Conservation (phyloP, 1,140 invertebrate genomes). For the Schlechtendalia chinensis region DNA sequence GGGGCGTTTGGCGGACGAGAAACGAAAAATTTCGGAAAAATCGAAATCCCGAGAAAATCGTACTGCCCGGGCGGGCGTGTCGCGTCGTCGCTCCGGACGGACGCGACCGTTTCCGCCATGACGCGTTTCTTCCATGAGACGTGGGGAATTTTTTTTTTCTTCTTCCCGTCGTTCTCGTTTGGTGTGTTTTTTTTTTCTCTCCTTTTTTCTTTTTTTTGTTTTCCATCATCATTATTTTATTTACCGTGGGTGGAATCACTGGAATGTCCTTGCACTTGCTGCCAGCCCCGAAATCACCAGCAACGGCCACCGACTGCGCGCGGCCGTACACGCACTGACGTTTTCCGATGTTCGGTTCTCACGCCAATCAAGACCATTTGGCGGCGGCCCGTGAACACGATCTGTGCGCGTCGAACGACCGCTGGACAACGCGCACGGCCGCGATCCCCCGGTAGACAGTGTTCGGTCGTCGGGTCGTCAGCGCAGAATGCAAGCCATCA, state of each 20-base stretch:
- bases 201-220: background rate
- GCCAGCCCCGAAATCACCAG: constrained; percentile 40
- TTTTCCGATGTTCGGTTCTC: constrained; percentile 44
- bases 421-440: constrained; percentile 25
- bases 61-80: too few species aligned
- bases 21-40: too few species aligned
- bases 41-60: too few species aligned
- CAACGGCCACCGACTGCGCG: constrained; percentile 5
- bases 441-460: constrained; percentile 36
- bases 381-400: constrained; percentile 29
- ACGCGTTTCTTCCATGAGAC: constrained; percentile 30
- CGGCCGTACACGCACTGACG: constrained; percentile 8
- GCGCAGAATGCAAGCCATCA: constrained; percentile 52
- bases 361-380: constrained; percentile 44
- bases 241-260: constrained; percentile 50
- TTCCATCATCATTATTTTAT: constrained; percentile 41
- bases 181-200: too few species aligned
- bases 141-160: too few species aligned
- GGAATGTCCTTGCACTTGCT: constrained; percentile 49
- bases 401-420: constrained; percentile 25
- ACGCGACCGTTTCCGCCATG: constrained; percentile 16
- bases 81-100: too few species aligned
- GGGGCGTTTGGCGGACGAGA: too few species aligned
- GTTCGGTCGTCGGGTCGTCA: constrained; percentile 17
- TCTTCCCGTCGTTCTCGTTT: too few species aligned